Evolutionary conservation across 2,113 vertebrate species (phyloP).

Genomic region (Oryzias woworae): DNA sequence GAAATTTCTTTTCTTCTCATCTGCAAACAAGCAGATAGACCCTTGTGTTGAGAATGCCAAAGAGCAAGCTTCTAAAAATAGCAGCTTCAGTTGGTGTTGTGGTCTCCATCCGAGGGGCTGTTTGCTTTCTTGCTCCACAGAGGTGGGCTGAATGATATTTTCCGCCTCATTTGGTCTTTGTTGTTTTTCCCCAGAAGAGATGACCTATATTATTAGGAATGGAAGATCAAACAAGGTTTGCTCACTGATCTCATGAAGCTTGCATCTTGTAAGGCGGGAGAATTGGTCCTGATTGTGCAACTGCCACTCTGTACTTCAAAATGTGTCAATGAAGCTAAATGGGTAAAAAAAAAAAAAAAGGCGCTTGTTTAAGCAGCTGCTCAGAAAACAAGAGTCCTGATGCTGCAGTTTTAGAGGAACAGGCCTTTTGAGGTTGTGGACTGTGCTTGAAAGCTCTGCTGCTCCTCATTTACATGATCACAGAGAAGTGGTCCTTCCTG

Average conservation of each 20-base stretch:
- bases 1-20: constrained; percentile 13
- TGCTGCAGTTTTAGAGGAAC: constrained; percentile 45
- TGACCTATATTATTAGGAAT: constrained; percentile 74
- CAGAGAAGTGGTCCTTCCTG: constrained; percentile 10
- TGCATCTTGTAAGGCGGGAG: constrained; percentile 35
- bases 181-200: constrained; percentile 71
- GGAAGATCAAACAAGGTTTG: constrained; percentile 70
- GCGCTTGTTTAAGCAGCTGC: constrained; percentile 41
- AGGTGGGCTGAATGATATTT: constrained; percentile 58
- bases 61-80: constrained; percentile 42
- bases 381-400: constrained; percentile 43
- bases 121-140: constrained; percentile 48
- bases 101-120: constrained; percentile 21
- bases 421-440: constrained; percentile 42
- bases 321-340: constrained; percentile 43
- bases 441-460: constrained; percentile 30
- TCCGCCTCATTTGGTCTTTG: constrained; percentile 64
- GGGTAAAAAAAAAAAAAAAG: constrained; percentile 14
- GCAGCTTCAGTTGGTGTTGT: constrained; percentile 8
- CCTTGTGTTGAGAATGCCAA: constrained; percentile 38
- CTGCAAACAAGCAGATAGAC: constrained; percentile 18
- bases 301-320: constrained; percentile 44
- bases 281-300: constrained; percentile 50
- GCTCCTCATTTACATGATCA: constrained; percentile 23
- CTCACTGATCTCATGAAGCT: constrained; percentile 55